Evolutionary conservation across 35 echinoderm and acorn worm genomes (phyloP).

Genomic region (Apostichopus parvimensis): DNA sequence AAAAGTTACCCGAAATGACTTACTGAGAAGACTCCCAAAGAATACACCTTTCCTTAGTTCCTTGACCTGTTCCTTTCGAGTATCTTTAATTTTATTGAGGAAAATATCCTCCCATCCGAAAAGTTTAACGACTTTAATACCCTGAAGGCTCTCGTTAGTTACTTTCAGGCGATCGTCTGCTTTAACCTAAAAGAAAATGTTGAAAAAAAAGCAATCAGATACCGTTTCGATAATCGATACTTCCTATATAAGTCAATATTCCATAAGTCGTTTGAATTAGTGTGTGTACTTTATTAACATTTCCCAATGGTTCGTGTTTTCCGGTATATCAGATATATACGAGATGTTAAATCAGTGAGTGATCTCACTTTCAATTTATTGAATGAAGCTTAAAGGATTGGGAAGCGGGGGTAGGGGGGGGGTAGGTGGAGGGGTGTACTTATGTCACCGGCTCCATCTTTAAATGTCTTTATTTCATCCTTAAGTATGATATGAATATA

Average conservation of each 20-base stretch:
- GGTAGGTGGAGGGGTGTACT: no score
- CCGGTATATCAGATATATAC: no score
- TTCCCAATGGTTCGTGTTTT: no score
- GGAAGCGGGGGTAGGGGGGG: no score
- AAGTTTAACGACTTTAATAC: slow-evolving; percentile 58
- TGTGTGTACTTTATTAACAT: background rate
- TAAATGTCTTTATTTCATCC: no score
- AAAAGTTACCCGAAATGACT: background rate
- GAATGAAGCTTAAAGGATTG: no score
- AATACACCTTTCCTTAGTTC: slow-evolving; percentile 33
- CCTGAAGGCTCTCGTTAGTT: slow-evolving; percentile 51
- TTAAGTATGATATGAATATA: no score
- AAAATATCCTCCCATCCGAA: slow-evolving; percentile 64
- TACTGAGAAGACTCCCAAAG: slow-evolving; percentile 37
- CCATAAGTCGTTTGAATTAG: background rate
- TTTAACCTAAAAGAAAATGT: background rate
- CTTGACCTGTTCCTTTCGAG: slow-evolving; percentile 8
- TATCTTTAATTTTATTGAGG: background rate
- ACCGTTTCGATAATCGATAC: no score
- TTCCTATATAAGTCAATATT: background rate
- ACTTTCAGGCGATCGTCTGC: slow-evolving; percentile 53
- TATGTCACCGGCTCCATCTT: no score
- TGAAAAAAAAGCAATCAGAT: background rate
- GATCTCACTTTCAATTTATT: no score
- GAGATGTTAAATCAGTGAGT: no score